These are phyloP conservation scores for Manis pentadactyla DNA, from an alignment of 2,797 vertebrate species.

Conservation along the genomic window DNA sequence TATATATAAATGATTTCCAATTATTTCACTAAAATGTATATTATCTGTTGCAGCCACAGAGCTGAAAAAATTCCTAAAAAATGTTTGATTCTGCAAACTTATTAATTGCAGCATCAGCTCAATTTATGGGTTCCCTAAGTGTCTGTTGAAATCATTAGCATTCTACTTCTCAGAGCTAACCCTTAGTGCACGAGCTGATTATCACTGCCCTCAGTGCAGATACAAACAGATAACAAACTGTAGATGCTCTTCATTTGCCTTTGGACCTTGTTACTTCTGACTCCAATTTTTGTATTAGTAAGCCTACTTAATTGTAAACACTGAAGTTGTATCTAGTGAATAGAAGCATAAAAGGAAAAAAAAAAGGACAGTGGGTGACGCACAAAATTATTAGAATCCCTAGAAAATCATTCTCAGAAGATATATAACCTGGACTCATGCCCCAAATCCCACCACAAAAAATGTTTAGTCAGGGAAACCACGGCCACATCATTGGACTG, in stretches of 20 bases:
- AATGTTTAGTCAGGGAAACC: background rate
- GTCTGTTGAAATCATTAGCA: background rate
- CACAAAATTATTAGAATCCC: background rate
- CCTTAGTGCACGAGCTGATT: background rate
- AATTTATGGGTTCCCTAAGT: background rate
- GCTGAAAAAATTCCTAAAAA: background rate
- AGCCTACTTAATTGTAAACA: background rate
- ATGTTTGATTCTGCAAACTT: background rate
- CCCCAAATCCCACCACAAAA: background rate
- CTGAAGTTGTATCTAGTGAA: background rate
- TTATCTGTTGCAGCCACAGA: background rate
- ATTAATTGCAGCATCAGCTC: background rate
- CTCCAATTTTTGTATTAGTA: background rate
- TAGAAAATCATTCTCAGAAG: background rate
- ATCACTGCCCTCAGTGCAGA: background rate
- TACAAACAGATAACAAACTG: background rate
- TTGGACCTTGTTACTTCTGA: background rate
- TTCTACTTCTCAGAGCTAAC: background rate
- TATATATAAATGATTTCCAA: background rate
- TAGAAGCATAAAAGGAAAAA: background rate
- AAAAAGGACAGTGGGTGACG: background rate
- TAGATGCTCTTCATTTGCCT: background rate
- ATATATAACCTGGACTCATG: no score
- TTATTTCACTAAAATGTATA: background rate
- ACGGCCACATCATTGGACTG: background rate